phyloP scores from a whole-genome alignment of 2,888 invertebrate species.

The Gymnoscelis rufifasciata region DNA sequence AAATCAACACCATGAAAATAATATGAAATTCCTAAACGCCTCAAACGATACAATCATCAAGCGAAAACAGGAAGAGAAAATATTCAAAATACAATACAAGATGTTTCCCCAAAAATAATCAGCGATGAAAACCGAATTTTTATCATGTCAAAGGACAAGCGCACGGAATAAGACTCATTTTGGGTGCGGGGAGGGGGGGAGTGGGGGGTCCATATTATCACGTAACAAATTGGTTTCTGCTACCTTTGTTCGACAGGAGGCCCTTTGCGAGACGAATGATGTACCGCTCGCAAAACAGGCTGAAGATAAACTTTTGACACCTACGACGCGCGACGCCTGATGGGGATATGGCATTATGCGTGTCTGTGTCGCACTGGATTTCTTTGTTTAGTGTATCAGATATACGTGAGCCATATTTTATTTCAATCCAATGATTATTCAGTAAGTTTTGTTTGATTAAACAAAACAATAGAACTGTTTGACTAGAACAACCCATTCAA shows the following conservation, averaged over 20 bases:
- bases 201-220: conserved; percentile 69
- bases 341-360: too few species aligned
- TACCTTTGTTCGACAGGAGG: conserved; percentile 71
- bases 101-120: conserved; percentile 20
- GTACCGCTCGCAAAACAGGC: conserved; percentile 52
- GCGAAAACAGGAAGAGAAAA: background rate
- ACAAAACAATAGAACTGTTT: background rate
- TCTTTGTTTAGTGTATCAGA: too few species aligned
- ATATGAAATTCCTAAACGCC: background rate
- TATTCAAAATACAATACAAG: conserved; percentile 9
- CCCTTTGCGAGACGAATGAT: conserved; percentile 55
- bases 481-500: too few species aligned
- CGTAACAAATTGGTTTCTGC: conserved; percentile 78
- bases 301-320: too few species aligned
- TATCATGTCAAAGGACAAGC: conserved; percentile 41
- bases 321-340: too few species aligned
- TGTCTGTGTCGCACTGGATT: too few species aligned
- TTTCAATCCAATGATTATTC: too few species aligned
- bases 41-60: background rate
- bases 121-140: conserved; percentile 26
- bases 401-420: too few species aligned
- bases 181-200: conserved; percentile 31
- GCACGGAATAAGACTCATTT: conserved; percentile 54
- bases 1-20: background rate
- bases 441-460: background rate